Percentiles rank a stretch among this genome's conserved stretches.
Evolutionary conservation across 1,140 invertebrate species (phyloP).

Genomic region (Zaprionus inermis): DNA sequence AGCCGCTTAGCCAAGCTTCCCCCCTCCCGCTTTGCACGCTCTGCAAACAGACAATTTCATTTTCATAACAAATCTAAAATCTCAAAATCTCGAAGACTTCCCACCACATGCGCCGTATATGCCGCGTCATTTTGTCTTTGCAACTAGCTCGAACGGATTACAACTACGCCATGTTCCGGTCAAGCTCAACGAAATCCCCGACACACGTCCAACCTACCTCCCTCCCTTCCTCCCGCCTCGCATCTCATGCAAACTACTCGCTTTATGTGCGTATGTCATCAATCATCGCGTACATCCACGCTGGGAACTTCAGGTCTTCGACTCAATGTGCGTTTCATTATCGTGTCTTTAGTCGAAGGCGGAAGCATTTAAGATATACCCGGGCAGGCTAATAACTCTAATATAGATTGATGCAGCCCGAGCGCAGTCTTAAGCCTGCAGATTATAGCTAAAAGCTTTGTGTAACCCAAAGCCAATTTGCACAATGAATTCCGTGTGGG

Average conservation of each 20-base stretch:
- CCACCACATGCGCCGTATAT: neutral
- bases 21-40: neutral
- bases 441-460: slow-evolving; percentile 36
- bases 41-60: slow-evolving; percentile 9
- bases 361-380: slow-evolving; percentile 60
- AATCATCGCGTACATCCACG: slow-evolving; percentile 53
- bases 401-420: slow-evolving; percentile 62
- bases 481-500: slow-evolving; percentile 5
- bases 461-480: slow-evolving; percentile 39
- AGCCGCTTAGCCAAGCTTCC: slow-evolving; percentile 58
- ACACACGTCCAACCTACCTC: slow-evolving; percentile 40
- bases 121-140: neutral
- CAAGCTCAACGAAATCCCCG: slow-evolving; percentile 37
- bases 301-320: slow-evolving; percentile 1
- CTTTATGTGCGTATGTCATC: slow-evolving; percentile 48
- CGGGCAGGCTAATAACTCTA: slow-evolving; percentile 39
- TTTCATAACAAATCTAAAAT: slow-evolving; percentile 4
- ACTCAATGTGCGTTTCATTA: slow-evolving; percentile 35
- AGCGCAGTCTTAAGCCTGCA: slow-evolving; percentile 37
- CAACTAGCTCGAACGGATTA: slow-evolving; percentile 36
- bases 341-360: slow-evolving; percentile 43
- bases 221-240: slow-evolving; percentile 23
- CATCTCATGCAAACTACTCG: slow-evolving; percentile 52
- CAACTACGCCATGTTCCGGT: slow-evolving; percentile 26
- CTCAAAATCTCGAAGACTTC: neutral